phyloP scores from a whole-genome alignment of 2,113 vertebrate species.

The Phrynosoma blainvillii region DNA sequence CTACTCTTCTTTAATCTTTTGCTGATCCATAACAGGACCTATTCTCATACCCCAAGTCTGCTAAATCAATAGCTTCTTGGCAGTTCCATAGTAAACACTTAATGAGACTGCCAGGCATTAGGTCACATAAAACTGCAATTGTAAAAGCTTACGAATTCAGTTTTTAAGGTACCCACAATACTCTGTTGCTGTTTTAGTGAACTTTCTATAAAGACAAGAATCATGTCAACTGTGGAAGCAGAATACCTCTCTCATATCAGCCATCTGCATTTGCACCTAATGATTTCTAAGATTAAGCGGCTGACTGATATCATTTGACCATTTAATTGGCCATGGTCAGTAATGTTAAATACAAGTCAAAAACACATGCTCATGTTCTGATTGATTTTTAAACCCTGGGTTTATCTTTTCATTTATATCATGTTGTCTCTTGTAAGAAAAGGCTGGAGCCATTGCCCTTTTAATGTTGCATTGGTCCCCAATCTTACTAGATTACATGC shows the following conservation, averaged over 20 bases:
- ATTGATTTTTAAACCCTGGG: background rate
- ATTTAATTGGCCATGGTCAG: background rate
- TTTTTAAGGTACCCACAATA: background rate
- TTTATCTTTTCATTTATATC: background rate
- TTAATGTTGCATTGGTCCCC: background rate
- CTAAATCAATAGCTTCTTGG: background rate
- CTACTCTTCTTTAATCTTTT: background rate
- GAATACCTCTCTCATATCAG: background rate
- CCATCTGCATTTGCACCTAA: background rate
- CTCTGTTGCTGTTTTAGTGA: background rate
- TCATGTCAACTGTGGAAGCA: background rate
- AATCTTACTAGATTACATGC: background rate
- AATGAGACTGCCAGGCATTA: background rate
- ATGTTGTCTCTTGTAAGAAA: slow-evolving; percentile 7
- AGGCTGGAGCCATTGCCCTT: background rate
- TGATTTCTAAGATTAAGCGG: slow-evolving; percentile 7
- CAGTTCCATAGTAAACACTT: background rate
- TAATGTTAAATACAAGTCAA: slow-evolving; percentile 6
- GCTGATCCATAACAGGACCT: background rate
- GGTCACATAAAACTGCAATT: background rate
- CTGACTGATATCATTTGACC: background rate
- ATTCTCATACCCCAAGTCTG: background rate
- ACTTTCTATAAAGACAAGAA: background rate
- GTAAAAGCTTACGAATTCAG: background rate
- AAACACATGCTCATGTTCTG: background rate